A percentile compares a stretch with the other conserved stretches of the same genome.
These are phyloP conservation scores for Synanthedon vespiformis DNA, from an alignment of 2,888 invertebrate species.

Conservation along the genomic window DNA sequence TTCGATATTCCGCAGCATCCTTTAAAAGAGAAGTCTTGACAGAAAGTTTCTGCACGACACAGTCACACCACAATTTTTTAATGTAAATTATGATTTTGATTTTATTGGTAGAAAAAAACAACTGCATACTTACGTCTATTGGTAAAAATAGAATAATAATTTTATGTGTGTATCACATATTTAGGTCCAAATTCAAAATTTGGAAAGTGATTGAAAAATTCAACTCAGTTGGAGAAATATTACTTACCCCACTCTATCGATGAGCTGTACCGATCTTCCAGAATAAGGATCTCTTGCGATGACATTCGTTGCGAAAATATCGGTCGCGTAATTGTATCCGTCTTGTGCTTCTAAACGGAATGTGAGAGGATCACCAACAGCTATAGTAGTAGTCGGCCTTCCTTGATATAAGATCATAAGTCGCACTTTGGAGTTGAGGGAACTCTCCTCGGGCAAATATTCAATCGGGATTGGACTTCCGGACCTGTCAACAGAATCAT, in stretches of 20 bases:
- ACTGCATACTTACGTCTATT: too few species aligned
- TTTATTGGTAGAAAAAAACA: too few species aligned
- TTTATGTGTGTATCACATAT: neutral
- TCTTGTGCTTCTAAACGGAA: constrained; percentile 91
- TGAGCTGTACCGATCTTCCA: constrained; percentile 88
- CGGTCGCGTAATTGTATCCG: constrained; percentile 87
- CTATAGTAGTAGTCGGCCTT: constrained; percentile 91
- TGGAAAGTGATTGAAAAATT: neutral
- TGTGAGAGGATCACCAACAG: constrained; percentile 91
- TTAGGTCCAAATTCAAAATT: neutral
- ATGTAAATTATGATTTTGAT: too few species aligned
- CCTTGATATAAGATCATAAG: constrained; percentile 90
- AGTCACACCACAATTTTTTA: too few species aligned
- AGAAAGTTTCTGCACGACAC: too few species aligned
- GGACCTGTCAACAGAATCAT: constrained; percentile 74
- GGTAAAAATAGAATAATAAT: neutral
- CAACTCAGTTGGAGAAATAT: neutral
- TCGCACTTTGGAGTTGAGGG: constrained; percentile 88
- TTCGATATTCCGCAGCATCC: too few species aligned
- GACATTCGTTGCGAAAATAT: constrained; percentile 93
- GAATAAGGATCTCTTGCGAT: constrained; percentile 93
- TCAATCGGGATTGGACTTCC: constrained; percentile 94
- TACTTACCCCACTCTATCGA: constrained; percentile 87
- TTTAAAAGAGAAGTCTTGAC: too few species aligned
- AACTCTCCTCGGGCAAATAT: constrained; percentile 91